These are phyloP conservation scores for Echinarachnius parma DNA, from an alignment of 53 echinoderm and acorn worm genomes.

Conservation along the genomic window DNA sequence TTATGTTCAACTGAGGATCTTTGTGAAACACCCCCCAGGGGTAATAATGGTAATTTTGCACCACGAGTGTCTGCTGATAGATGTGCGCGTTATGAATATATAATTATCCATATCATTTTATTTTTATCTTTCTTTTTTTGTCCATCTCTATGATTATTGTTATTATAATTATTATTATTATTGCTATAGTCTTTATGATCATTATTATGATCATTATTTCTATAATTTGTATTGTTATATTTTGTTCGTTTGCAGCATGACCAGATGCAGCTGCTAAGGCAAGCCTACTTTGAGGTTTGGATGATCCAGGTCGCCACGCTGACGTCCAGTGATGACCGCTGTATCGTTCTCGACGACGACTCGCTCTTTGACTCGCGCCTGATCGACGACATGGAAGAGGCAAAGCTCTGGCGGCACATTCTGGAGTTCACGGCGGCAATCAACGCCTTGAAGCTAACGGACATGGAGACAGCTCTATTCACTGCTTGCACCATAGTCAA, in stretches of 20 bases:
- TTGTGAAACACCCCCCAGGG: no score
- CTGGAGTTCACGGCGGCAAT: slow-evolving; percentile 74
- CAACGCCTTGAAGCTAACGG: slow-evolving; percentile 66
- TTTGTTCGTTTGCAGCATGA: slow-evolving; percentile 70
- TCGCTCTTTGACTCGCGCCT: slow-evolving; percentile 54
- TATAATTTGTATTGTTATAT: no score
- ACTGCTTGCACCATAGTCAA: slow-evolving; percentile 84
- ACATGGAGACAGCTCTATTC: slow-evolving; percentile 85
- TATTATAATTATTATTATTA: neutral
- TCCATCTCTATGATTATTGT: no score
- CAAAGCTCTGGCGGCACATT: slow-evolving; percentile 76
- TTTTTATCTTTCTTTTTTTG: no score
- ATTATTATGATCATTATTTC: neutral
- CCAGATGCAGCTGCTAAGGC: slow-evolving; percentile 87
- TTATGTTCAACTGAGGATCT: no score
- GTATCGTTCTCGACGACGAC: slow-evolving; percentile 60
- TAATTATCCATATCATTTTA: no score
- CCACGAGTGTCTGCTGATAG: no score
- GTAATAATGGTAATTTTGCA: no score
- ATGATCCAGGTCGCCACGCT: slow-evolving; percentile 77
- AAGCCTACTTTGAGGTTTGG: slow-evolving; percentile 94
- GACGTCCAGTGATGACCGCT: slow-evolving; percentile 50
- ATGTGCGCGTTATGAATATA: no score
- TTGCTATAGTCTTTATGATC: neutral
- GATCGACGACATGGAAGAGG: slow-evolving; percentile 61